Evolutionary conservation across 2,113 vertebrate species (phyloP).

Genomic region (Piaya cayana): DNA sequence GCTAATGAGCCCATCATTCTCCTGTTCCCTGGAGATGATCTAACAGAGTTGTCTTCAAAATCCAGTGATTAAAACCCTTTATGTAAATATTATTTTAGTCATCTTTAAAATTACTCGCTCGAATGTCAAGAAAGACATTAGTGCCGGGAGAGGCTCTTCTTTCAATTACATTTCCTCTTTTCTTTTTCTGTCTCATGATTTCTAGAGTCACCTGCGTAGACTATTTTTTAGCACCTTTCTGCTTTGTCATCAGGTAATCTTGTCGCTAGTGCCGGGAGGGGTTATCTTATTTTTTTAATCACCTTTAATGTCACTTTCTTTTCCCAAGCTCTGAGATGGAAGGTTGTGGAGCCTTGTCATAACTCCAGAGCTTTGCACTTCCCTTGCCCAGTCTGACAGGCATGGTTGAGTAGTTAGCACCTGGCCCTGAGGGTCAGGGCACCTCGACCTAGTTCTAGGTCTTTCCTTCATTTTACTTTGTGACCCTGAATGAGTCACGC

Average conservation of each 20-base stretch:
- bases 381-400: background rate
- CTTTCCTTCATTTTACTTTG: background rate
- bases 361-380: background rate
- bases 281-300: background rate
- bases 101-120: conserved; percentile 42
- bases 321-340: background rate
- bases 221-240: background rate
- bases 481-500: conserved; percentile 7
- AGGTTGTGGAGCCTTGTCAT: background rate
- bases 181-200: background rate
- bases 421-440: conserved; percentile 22
- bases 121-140: conserved; percentile 43
- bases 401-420: conserved; percentile 8
- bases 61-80: conserved; percentile 18
- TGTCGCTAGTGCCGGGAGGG: background rate
- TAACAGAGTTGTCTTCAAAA: conserved; percentile 23
- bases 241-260: background rate
- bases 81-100: conserved; percentile 50
- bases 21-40: conserved; percentile 4
- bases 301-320: background rate
- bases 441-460: background rate
- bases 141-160: background rate
- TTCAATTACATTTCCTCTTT: conserved; percentile 5
- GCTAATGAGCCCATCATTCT: conserved; percentile 16
- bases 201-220: background rate